Evolutionary conservation across 2,113 vertebrate genomes (phyloP).

Genomic region (Coptodon bakossiorum): DNA sequence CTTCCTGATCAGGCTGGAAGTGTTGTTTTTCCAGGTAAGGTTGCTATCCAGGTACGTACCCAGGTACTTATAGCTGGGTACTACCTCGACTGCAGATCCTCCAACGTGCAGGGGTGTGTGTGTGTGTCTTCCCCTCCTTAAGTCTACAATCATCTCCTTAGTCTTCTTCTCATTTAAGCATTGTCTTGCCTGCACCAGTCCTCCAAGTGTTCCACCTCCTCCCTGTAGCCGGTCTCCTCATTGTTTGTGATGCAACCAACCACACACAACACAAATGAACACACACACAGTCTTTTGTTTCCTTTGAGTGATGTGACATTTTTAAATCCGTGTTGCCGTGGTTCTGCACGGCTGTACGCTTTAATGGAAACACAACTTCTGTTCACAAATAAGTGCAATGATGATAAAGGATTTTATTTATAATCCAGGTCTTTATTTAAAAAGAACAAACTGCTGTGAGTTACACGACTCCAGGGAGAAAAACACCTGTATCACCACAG

Average conservation of each 20-base stretch:
- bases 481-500: background rate
- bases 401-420: background rate
- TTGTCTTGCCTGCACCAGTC: background rate
- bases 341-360: conserved; percentile 24
- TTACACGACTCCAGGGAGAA: background rate
- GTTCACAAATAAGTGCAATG: background rate
- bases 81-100: background rate
- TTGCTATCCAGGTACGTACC: background rate
- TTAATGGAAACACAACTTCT: conserved; percentile 24
- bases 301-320: conserved; percentile 21
- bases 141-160: background rate
- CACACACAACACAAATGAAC: background rate
- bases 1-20: background rate
- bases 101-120: background rate
- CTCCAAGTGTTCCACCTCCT: background rate
- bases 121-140: background rate
- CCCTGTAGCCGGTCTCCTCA: background rate
- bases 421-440: background rate
- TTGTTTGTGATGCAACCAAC: background rate
- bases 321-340: conserved; percentile 5
- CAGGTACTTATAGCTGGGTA: background rate
- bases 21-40: background rate
- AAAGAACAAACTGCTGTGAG: background rate
- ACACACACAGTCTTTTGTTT: background rate
- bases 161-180: background rate